phyloP scores from a whole-genome alignment of 2,113 vertebrate species.

The Saguinus imperator region DNA sequence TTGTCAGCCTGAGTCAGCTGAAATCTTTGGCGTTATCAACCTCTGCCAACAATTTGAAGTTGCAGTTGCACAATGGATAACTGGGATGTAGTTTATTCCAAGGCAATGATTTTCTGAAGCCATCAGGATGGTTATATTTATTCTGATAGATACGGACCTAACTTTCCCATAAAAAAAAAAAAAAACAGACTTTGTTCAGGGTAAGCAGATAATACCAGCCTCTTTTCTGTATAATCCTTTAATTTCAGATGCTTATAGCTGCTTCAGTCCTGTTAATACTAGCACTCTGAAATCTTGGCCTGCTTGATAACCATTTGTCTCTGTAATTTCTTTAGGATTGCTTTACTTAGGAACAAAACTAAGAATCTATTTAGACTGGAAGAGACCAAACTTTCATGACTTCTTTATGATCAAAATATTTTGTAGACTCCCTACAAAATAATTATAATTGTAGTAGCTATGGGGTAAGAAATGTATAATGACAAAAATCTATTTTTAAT shows the following conservation, averaged over 20 bases:
- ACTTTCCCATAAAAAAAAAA: not conserved
- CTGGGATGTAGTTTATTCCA: not conserved
- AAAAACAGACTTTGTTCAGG: not conserved
- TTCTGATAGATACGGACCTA: not conserved
- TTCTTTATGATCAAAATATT: slow-evolving; percentile 11
- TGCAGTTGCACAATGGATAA: not conserved
- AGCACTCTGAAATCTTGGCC: not conserved
- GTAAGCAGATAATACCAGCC: not conserved
- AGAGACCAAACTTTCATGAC: not conserved
- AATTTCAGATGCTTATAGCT: not conserved
- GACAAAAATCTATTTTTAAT: not conserved
- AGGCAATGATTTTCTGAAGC: slow-evolving; percentile 13
- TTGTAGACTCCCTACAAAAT: not conserved
- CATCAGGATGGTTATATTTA: not conserved
- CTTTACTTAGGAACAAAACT: slow-evolving; percentile 27
- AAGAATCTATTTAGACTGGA: not conserved
- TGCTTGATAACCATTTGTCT: not conserved
- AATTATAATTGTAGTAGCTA: not conserved
- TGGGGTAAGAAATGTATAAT: not conserved
- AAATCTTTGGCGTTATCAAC: slow-evolving; percentile 2
- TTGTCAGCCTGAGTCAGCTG: not conserved
- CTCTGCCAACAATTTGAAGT: not conserved
- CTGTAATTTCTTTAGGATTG: slow-evolving; percentile 20
- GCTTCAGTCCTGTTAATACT: not conserved
- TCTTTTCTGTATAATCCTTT: not conserved